Conservation (phyloP, 2,888 invertebrate genomes). For the Raillietiella orientalis region DNA sequence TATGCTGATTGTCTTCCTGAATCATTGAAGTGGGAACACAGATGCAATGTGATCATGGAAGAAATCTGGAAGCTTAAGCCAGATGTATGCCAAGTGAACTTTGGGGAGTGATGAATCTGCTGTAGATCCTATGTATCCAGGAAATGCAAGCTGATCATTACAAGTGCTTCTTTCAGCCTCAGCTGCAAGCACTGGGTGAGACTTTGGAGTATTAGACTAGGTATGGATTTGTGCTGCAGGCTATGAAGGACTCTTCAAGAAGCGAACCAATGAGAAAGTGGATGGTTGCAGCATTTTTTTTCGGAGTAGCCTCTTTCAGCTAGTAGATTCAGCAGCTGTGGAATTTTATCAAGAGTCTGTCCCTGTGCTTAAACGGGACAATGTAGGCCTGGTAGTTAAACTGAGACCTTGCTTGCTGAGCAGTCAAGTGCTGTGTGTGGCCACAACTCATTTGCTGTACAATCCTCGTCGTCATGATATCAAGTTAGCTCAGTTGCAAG, state of each 20-base stretch:
- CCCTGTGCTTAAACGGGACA: constrained; percentile 41
- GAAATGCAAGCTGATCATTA: constrained; percentile 58
- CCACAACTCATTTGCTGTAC: constrained; percentile 77
- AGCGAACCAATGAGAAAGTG: constrained; percentile 36
- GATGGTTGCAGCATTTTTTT: constrained; percentile 83
- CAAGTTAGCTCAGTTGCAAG: constrained; percentile 50
- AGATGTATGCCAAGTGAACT: too few species aligned
- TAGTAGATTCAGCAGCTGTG: constrained; percentile 28
- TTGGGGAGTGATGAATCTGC: too few species aligned
- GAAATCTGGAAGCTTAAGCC: constrained; percentile 23
- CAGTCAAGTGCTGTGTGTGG: constrained; percentile 24
- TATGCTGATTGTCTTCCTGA: constrained; percentile 25
- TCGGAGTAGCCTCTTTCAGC: constrained; percentile 25
- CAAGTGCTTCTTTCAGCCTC: constrained; percentile 20
- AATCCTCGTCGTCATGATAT: constrained; percentile 68
- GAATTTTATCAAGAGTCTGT: constrained; percentile 27
- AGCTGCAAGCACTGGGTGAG: constrained; percentile 14
- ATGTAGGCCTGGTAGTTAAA: constrained; percentile 49
- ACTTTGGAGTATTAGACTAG: too few species aligned
- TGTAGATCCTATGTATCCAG: constrained; percentile 62
- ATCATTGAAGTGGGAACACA: constrained; percentile 31
- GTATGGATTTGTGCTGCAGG: constrained; percentile 16
- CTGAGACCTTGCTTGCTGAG: constrained; percentile 19
- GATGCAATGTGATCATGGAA: constrained; percentile 21
- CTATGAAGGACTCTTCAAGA: constrained; percentile 41